Evolutionary conservation across 2,888 invertebrate genomes (phyloP).

Genomic region (Nasonovia ribisnigri): DNA sequence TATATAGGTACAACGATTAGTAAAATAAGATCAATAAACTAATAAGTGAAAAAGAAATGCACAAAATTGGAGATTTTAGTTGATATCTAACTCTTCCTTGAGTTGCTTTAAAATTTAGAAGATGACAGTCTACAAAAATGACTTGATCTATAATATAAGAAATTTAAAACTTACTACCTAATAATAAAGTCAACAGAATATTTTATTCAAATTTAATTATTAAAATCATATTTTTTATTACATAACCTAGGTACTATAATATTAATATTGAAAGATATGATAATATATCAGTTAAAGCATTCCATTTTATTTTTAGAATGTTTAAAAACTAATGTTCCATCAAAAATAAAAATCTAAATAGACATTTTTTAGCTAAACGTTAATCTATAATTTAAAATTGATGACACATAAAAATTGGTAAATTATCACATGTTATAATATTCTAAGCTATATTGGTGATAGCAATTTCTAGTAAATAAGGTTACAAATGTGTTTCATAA

Average conservation of each 20-base stretch:
- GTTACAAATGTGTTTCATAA: neutral
- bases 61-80: neutral
- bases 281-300: neutral
- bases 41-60: neutral
- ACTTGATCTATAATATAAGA: neutral
- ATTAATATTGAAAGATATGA: neutral
- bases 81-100: neutral
- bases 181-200: neutral
- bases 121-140: neutral
- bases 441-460: neutral
- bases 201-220: neutral
- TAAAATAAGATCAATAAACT: neutral
- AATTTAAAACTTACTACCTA: neutral
- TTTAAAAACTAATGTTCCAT: neutral
- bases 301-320: neutral
- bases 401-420: neutral
- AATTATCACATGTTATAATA: neutral
- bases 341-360: neutral
- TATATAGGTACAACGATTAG: neutral
- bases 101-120: neutral
- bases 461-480: neutral
- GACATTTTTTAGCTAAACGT: neutral
- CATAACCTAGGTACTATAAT: neutral
- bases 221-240: neutral
- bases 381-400: neutral